phyloP scores from a whole-genome alignment of 2,113 vertebrate genomes.

The Salvelinus alpinus region DNA sequence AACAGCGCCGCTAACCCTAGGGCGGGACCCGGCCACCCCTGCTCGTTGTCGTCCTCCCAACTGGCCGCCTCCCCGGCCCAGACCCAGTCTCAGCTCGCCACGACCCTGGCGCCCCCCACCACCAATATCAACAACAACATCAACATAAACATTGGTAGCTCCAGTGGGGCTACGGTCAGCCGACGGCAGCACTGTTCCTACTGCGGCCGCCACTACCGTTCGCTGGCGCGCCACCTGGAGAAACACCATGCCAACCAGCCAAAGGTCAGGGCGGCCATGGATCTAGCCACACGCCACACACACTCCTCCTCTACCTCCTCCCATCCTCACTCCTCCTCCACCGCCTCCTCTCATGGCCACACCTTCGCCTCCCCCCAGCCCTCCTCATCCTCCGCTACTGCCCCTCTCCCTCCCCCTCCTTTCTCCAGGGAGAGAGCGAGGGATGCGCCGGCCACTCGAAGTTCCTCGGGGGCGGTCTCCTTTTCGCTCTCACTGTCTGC shows the following conservation, averaged over 20 bases:
- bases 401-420: slow-evolving; percentile 59
- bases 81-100: slow-evolving; percentile 49
- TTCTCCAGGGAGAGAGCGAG: slow-evolving; percentile 58
- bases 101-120: slow-evolving; percentile 60
- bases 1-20: slow-evolving; percentile 44
- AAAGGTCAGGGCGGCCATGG: slow-evolving; percentile 72
- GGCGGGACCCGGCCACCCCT: slow-evolving; percentile 58
- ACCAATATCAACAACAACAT: slow-evolving; percentile 80
- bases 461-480: slow-evolving; percentile 54
- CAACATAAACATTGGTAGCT: slow-evolving; percentile 75
- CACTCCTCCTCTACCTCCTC: slow-evolving; percentile 48
- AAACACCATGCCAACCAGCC: slow-evolving; percentile 77
- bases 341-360: slow-evolving; percentile 43
- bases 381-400: slow-evolving; percentile 32
- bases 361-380: slow-evolving; percentile 65
- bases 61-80: slow-evolving; percentile 43
- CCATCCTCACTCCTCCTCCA: slow-evolving; percentile 50
- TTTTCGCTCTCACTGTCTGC: slow-evolving; percentile 72
- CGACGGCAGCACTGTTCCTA: slow-evolving; percentile 73
- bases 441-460: slow-evolving; percentile 53
- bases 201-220: slow-evolving; percentile 75
- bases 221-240: slow-evolving; percentile 75
- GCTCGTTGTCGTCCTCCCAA: slow-evolving; percentile 69
- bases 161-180: slow-evolving; percentile 51
- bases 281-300: slow-evolving; percentile 65